Evolutionary conservation across 2,797 vertebrate genomes (phyloP).

Genomic region (Huso huso): DNA sequence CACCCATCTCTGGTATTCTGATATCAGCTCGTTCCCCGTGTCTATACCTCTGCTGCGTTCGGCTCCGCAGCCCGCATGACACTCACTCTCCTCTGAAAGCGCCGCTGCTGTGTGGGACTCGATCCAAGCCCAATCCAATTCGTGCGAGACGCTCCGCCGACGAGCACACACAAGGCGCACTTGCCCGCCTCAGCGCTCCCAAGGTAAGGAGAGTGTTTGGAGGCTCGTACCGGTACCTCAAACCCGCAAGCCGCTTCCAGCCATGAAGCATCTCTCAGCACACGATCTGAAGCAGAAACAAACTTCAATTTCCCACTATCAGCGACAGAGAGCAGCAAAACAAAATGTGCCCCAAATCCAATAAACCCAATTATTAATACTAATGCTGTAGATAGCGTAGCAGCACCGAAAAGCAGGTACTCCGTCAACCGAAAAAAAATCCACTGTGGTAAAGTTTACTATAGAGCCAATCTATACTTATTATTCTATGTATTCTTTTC

Average conservation of each 20-base stretch:
- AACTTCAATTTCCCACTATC: neutral
- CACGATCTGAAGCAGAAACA: constrained; percentile 13
- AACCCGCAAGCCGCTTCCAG: constrained; percentile 20
- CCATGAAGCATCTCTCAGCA: constrained; percentile 26
- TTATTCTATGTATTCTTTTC: neutral
- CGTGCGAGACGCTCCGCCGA: constrained; percentile 6
- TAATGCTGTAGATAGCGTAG: neutral
- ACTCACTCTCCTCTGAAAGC: constrained; percentile 33
- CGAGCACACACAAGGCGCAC: constrained; percentile 20
- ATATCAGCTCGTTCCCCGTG: constrained; percentile 41
- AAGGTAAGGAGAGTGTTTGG: constrained; percentile 14
- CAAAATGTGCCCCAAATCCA: constrained; percentile 1
- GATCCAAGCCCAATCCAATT: constrained; percentile 1
- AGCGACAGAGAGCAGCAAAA: neutral
- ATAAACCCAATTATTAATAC: constrained; percentile 12
- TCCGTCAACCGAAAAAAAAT: constrained; percentile 1
- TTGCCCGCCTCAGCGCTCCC: constrained; percentile 22
- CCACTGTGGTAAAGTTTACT: constrained; percentile 9
- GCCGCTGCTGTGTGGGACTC: constrained; percentile 15
- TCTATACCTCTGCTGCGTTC: constrained; percentile 35
- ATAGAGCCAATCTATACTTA: constrained; percentile 8
- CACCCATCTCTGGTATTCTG: constrained; percentile 59
- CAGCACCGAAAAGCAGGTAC: constrained; percentile 1
- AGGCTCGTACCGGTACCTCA: constrained; percentile 24
- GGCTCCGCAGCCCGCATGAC: constrained; percentile 52